Conservation (phyloP, 2,113 vertebrate genomes). For the Pachycephala philippinensis region DNA sequence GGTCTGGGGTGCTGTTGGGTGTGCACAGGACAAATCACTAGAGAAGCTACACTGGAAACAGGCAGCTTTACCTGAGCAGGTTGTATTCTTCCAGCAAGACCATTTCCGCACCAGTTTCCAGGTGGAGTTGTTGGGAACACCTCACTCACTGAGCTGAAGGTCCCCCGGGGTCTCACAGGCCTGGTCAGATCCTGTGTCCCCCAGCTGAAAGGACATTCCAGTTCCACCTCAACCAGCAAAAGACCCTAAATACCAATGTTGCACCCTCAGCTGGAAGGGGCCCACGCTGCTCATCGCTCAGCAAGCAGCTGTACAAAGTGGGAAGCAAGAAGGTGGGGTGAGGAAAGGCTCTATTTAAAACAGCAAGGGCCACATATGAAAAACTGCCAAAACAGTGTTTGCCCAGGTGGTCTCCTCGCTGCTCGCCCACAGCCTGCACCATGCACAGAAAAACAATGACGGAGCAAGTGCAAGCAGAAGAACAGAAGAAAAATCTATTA, state of each 20-base stretch:
- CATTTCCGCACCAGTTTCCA: not conserved
- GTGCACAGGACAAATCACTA: not conserved
- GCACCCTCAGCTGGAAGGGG: not conserved
- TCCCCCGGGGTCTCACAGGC: not conserved
- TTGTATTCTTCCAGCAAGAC: not conserved
- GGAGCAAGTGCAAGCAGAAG: not conserved
- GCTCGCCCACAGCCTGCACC: not conserved
- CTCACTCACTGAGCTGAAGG: accelerated
- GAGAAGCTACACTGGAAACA: not conserved
- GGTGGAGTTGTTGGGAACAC: not conserved
- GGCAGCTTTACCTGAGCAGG: accelerated
- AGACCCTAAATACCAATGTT: accelerated
- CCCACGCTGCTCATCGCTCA: not conserved
- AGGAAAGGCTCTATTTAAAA: not conserved
- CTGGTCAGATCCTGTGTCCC: not conserved
- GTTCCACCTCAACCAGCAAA: not conserved
- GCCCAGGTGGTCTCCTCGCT: not conserved
- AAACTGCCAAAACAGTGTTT: not conserved
- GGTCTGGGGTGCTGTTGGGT: not conserved
- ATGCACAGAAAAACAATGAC: not conserved
- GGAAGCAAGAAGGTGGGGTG: not conserved
- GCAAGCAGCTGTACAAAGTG: not conserved
- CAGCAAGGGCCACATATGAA: not conserved
- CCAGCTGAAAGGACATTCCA: not conserved
- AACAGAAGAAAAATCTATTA: not conserved